Percentiles rank a stretch among this genome's conserved stretches.
phyloP scores from a whole-genome alignment of 1,140 invertebrate genomes.

The Teleopsis dalmanni region DNA sequence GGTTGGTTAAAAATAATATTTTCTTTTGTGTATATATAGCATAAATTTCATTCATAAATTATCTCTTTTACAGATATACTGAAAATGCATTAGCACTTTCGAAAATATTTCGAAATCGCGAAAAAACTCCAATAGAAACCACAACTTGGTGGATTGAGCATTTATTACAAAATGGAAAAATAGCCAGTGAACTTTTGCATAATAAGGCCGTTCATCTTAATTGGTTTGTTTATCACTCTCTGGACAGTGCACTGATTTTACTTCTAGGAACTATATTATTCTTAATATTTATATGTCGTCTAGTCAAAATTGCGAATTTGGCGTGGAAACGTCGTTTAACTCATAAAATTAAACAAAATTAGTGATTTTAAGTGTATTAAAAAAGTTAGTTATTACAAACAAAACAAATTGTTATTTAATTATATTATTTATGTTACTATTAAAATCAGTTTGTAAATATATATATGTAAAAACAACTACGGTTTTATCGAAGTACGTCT shows the following conservation, averaged over 20 bases:
- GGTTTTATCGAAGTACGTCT: too few relatives aligned
- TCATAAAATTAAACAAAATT: too few relatives aligned
- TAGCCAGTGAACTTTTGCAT: constrained; percentile 46
- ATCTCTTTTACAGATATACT: constrained; percentile 39
- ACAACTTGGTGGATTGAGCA: constrained; percentile 65
- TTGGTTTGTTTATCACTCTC: constrained; percentile 34
- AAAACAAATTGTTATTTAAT: too few relatives aligned
- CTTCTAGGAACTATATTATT: too few relatives aligned
- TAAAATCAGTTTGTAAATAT: too few relatives aligned
- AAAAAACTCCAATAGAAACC: constrained; percentile 52
- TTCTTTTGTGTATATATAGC: neutral
- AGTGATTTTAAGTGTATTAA: too few relatives aligned
- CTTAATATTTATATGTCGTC: too few relatives aligned
- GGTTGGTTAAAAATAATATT: constrained; percentile 10
- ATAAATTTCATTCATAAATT: neutral
- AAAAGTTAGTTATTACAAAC: too few relatives aligned
- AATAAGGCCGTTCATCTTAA: constrained; percentile 43
- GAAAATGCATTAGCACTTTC: constrained; percentile 48
- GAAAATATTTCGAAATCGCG: constrained; percentile 55
- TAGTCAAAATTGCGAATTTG: too few relatives aligned
- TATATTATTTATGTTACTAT: too few relatives aligned
- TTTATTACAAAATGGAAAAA: constrained; percentile 46
- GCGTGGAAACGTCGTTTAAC: too few relatives aligned
- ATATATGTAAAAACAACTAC: too few relatives aligned
- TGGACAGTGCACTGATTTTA: constrained; percentile 25